Base-by-base conservation (phyloP, 2,113 vertebrate species). In the Sapajus apella region DNA sequence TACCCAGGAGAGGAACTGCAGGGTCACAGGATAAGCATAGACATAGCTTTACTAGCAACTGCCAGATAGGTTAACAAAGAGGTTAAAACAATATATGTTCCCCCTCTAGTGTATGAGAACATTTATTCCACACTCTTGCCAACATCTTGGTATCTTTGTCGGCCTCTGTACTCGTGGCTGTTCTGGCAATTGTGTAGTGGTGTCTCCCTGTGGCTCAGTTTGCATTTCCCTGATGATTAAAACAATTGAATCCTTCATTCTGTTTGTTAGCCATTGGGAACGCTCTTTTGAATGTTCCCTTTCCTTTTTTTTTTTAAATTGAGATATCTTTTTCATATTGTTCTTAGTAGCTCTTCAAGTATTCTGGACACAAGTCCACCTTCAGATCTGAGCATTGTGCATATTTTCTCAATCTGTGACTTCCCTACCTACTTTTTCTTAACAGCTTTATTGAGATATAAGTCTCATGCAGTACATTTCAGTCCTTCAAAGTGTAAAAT, bases 131-230 rank as follows among this genome's bases (percentile, higher is more conserved):
- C 18, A 5, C 8, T 0, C 56, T n/a, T 8, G 58, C 64, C 43
- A 30, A 18, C 77, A 0, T 8, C 0, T n/a, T 58, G 50, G 3
- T 23, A 0, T 56, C 52, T 16, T 52, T 0, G 18, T 37, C 30
- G 0, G 9, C 52, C 27, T n/a, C 32, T 47, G 32, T 20, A 55
- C 18, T 72, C 6, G 6, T 2, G 5, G 61, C 76, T n/a, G 0
- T 61, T 84, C 76, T 55, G 70, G 40, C 27, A 50, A 23, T 37
- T 9, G 17, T 6, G 18, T 5, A 25, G 35, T 35, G 72, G 10
- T 32, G 89, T 85, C 73, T 81, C 45, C 12, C 3, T 61, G 47
- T 35, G 16, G 21, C 27, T 93, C n/a, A 87, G 37, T 37, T 32
- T 47, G 55, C 35, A 21, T 88, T 88, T 92, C 37, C 64, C 55